Evolutionary conservation across 2,797 vertebrate species (phyloP), one percentile per base, ranked within the genome.

Genomic region (Novumbra hubbsi): DNA sequence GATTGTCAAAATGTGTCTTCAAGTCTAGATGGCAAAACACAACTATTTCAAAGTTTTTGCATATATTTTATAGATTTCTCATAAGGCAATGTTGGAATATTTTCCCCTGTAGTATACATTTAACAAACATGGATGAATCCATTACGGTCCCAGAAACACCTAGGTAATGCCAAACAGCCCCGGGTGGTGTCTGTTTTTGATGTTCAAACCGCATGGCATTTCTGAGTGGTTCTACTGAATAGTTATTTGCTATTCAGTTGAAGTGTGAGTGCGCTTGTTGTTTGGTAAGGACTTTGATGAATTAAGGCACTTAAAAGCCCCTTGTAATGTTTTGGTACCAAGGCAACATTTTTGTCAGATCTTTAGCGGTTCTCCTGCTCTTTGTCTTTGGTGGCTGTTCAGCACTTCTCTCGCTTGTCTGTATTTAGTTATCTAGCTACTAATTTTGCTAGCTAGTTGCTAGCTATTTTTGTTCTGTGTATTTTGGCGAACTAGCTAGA

Each of bases 11-110:
- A 82, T 79, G 78, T 74, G 77, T 86, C 81, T 91, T 89, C 88
- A 92, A 91, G 90, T 93, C 87, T 76, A 79, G 82, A 79, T 84
- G 85, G 78, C 21, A 24, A 85, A 87, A 84, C 81, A 92, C 78
- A 70, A 45, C 65, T 84, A 76, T 76, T 73, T 77, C 63, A 84
- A 30, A 68, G 63, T 74, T 21, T 27, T n/a, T 34, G 62, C 27
- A 70, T 60, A 57, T 34, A 78, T 48, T 48, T 24, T 50, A 38
- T 70, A 75, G 74, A 75, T 76, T 83, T 83, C 73, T 64, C 30
- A 55, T 81, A 76, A 80, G 78, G 60, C 72, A 73, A 70, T 65
- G 16, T 30, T 65, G 49, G 62, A 62, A 68, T 64, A 67, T 67
- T 67, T 60, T 68, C 72, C 19, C 62, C 55, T 62, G 41, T 57